Evolutionary conservation across 2,888 invertebrate species (phyloP).

Genomic region (Morpho deidamia): DNA sequence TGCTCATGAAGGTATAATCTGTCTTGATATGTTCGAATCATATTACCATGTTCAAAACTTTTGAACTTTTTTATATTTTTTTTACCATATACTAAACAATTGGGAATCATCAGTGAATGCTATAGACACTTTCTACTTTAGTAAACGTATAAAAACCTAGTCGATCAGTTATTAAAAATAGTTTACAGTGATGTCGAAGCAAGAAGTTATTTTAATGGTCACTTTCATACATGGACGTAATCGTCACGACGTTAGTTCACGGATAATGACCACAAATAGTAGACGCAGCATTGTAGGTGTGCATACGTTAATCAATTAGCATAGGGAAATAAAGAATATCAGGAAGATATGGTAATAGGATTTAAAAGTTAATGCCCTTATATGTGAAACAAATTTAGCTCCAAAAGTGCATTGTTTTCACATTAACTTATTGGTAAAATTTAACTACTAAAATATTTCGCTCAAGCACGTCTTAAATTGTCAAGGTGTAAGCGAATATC

Average conservation of each 20-base stretch:
- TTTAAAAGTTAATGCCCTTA: background rate
- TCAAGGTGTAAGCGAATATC: conserved; percentile 36
- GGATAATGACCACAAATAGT: conserved; percentile 22
- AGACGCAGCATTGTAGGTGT: conserved; percentile 19
- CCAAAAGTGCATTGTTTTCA: too few species aligned
- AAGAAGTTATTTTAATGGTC: conserved; percentile 19
- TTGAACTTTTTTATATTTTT: too few species aligned
- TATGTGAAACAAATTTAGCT: too few species aligned
- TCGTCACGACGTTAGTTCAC: conserved; percentile 18
- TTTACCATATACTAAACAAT: too few species aligned
- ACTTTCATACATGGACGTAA: conserved; percentile 23
- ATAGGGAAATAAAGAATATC: conserved; percentile 16
- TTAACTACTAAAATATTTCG: background rate
- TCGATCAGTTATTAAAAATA: conserved; percentile 2
- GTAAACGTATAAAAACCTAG: background rate
- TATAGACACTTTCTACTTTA: background rate
- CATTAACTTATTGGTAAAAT: too few species aligned
- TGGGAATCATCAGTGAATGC: too few species aligned
- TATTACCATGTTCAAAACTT: too few species aligned
- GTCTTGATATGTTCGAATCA: too few species aligned
- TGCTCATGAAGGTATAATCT: too few species aligned
- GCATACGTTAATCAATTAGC: conserved; percentile 15
- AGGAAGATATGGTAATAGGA: conserved; percentile 13
- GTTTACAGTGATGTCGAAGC: conserved; percentile 8
- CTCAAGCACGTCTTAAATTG: conserved; percentile 25